Evolutionary conservation across 1,140 invertebrate genomes (phyloP).

Genomic region (Planococcus citri): DNA sequence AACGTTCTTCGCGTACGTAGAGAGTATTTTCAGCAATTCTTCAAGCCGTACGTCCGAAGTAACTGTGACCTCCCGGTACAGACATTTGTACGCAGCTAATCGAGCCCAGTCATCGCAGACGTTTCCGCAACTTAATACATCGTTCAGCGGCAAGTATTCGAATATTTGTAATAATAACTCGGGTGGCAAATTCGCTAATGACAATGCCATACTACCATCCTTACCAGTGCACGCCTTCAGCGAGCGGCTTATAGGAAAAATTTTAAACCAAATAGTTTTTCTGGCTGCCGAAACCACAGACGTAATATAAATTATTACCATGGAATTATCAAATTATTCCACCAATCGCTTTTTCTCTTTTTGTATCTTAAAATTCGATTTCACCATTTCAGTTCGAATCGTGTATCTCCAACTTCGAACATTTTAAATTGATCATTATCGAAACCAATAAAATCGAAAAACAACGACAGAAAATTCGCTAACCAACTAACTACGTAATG

Average conservation of each 20-base stretch:
- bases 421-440: no score
- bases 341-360: no score
- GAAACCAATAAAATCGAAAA: no score
- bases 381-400: no score
- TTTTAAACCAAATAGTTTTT: neutral
- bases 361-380: no score
- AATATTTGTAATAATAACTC: neutral
- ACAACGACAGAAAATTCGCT: no score
- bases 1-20: neutral
- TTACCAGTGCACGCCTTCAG: neutral
- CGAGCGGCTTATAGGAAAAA: neutral
- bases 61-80: neutral
- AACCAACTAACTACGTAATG: no score
- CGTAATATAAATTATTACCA: neutral
- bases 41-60: neutral
- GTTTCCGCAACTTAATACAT: neutral
- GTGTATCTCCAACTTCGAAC: no score
- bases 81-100: neutral
- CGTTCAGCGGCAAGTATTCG: neutral
- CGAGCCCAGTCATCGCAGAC: neutral
- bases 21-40: neutral
- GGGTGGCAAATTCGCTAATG: neutral
- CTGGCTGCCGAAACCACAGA: neutral
- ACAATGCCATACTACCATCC: constrained; percentile 14
- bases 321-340: neutral